phyloP scores from a whole-genome alignment of 2,113 vertebrate genomes.

The Suricata suricatta region DNA sequence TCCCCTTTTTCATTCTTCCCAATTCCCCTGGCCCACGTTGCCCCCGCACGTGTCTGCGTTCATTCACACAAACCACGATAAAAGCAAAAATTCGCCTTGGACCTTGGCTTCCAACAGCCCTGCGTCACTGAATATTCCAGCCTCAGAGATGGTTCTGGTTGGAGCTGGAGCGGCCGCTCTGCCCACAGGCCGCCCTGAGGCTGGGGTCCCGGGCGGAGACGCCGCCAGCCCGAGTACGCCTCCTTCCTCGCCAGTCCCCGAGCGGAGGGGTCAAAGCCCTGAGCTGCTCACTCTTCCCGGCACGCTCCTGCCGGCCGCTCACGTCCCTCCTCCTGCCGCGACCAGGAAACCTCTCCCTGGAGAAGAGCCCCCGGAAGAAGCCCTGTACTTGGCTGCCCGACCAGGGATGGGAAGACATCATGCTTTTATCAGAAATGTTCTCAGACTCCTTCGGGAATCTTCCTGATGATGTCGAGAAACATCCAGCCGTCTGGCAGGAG shows the following conservation, averaged over 20 bases:
- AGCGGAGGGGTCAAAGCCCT: accelerated
- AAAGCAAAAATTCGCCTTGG: neutral
- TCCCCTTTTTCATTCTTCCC: neutral
- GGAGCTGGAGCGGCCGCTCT: neutral
- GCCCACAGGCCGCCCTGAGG: neutral
- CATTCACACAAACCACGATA: neutral
- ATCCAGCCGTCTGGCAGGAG: slow-evolving; percentile 88
- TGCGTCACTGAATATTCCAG: neutral
- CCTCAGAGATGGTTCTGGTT: neutral
- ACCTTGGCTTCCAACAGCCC: accelerated
- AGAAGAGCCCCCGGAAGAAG: slow-evolving; percentile 91
- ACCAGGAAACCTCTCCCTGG: slow-evolving; percentile 95
- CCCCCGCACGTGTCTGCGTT: accelerated
- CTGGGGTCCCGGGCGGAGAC: neutral
- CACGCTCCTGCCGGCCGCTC: accelerated
- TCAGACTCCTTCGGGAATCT: slow-evolving; percentile 89
- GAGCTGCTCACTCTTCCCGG: accelerated
- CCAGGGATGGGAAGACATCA: slow-evolving; percentile 96
- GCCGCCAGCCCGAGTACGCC: accelerated
- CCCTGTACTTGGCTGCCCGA: slow-evolving; percentile 92
- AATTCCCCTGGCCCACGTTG: accelerated
- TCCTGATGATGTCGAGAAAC: slow-evolving; percentile 89
- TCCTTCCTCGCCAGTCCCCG: accelerated
- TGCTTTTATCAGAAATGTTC: slow-evolving; percentile 90
- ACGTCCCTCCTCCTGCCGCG: neutral